Evolutionary conservation across 2,797 vertebrate genomes (phyloP).

Genomic region (Acipenser ruthenus): DNA sequence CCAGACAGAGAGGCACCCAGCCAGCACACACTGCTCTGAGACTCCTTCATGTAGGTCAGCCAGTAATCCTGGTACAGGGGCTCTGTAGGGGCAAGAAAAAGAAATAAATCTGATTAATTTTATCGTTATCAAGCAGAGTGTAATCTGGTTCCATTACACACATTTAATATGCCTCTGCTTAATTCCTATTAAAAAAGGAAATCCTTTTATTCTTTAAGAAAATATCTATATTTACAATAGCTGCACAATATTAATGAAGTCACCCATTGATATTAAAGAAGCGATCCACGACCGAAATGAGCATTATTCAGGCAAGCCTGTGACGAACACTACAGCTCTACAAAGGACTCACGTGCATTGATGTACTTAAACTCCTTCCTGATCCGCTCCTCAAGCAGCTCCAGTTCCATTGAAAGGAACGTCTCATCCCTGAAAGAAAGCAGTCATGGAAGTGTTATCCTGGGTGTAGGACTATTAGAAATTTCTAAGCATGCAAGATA

Average conservation of each 20-base stretch:
- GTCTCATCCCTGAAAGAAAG: too few species aligned
- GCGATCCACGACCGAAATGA: too few species aligned
- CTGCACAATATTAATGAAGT: too few species aligned
- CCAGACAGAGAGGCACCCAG: constrained; percentile 23
- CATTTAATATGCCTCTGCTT: background rate
- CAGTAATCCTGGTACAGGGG: constrained; percentile 69
- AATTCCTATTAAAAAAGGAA: background rate
- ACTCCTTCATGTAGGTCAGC: constrained; percentile 31
- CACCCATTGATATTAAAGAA: too few species aligned
- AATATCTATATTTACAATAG: too few species aligned
- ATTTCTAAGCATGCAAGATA: too few species aligned
- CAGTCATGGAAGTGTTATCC: too few species aligned
- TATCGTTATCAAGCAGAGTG: background rate
- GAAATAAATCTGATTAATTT: background rate
- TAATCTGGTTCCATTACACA: background rate
- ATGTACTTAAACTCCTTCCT: constrained; percentile 23
- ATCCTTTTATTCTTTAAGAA: too few species aligned
- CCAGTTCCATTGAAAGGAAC: too few species aligned
- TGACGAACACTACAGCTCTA: too few species aligned
- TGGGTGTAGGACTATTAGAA: too few species aligned
- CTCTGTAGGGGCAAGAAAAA: constrained; percentile 31
- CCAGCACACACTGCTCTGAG: constrained; percentile 26
- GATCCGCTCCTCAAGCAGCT: background rate
- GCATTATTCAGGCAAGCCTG: too few species aligned
- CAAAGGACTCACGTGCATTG: constrained; percentile 19